Evolutionary conservation across 2,113 vertebrate genomes (phyloP), one percentile per base, ranked within the genome.

Genomic region (Orthonyx spaldingii): DNA sequence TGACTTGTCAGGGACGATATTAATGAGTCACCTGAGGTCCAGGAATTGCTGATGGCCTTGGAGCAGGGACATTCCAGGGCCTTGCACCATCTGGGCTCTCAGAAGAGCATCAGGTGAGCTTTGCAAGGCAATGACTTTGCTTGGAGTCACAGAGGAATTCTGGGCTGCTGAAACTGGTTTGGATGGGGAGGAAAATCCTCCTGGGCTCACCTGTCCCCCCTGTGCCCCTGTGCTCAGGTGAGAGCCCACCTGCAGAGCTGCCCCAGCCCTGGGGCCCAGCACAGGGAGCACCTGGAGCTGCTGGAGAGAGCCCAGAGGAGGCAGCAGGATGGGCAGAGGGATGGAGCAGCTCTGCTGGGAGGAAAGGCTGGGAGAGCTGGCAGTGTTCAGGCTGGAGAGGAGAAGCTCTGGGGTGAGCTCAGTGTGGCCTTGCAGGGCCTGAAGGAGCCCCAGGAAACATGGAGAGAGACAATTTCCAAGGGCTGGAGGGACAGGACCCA

Each of bases 21-120:
- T 76, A 76, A 71, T 81, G 87, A 66, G 93, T 75, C 85, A 94
- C 91, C 95, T 91, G 84, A 87, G 72, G 52, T 84, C 77, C 84
- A 84, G 59, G 64, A 87, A 74, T 50, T 55, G 52, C 84, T 94
- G 88, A 91, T 66, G 80, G 84, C 37, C 82, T 70, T 74, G 71
- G 60, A 90, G 78, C 10, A 69, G 63, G 57, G 69, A 63, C 46
- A 11, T 30, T 66, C 35, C 26, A 78, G 82, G 33, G 57, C 41
- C 7, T 92, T 32, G 39, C 49, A 22, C 9, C 27, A 3, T 9
- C 55, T 39, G 78, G 50, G 30, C 13, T 56, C 47, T 63, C 23
- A 32, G 63, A 55, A 63, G 13, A 74, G 28, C 39, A 68, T 13
- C 39, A n/a, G 63, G 66, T 39, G 42, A 23, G 19, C 13, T 84